A percentile compares a stretch with the other conserved stretches of the same genome.
These are phyloP conservation scores for Scophthalmus maximus DNA, from an alignment of 2,113 vertebrate genomes.

Conservation along the genomic window DNA sequence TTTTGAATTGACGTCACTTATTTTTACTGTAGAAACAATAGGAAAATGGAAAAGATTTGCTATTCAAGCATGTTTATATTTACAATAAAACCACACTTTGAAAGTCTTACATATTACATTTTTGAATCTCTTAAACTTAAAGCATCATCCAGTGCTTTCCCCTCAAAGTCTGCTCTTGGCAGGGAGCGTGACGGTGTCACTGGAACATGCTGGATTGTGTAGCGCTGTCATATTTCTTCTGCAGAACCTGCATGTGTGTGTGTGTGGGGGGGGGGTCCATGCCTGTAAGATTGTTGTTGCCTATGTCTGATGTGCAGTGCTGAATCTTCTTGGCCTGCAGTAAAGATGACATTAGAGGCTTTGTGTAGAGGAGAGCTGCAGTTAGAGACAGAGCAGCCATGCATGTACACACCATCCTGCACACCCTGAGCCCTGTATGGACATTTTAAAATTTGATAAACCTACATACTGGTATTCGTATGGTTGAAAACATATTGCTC, in stretches of 20 bases:
- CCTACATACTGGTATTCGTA: neutral
- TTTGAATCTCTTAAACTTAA: neutral
- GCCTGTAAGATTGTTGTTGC: slow-evolving; percentile 40
- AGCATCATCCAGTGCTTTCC: neutral
- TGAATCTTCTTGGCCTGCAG: slow-evolving; percentile 31
- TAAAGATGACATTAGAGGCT: slow-evolving; percentile 52
- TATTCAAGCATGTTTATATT: neutral
- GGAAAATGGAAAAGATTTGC: neutral
- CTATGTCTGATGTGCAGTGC: slow-evolving; percentile 41
- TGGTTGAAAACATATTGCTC: neutral
- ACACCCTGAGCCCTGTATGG: slow-evolving; percentile 6
- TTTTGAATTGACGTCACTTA: neutral
- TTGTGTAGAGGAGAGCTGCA: slow-evolving; percentile 26
- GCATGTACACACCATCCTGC: slow-evolving; percentile 28
- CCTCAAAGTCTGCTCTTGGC: neutral
- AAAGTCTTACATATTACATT: too few species aligned
- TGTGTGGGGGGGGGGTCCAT: neutral
- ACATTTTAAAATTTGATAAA: slow-evolving; percentile 25
- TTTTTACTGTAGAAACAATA: neutral
- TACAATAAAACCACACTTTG: neutral
- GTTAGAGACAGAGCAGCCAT: slow-evolving; percentile 12
- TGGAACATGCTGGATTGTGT: slow-evolving; percentile 33
- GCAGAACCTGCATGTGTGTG: slow-evolving; percentile 8
- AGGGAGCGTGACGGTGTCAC: slow-evolving; percentile 13
- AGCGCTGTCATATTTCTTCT: slow-evolving; percentile 47